A percentile compares a stretch with the other conserved stretches of the same genome.
Evolutionary conservation across 1,140 invertebrate species (phyloP).

Genomic region (Vanessa atalanta): DNA sequence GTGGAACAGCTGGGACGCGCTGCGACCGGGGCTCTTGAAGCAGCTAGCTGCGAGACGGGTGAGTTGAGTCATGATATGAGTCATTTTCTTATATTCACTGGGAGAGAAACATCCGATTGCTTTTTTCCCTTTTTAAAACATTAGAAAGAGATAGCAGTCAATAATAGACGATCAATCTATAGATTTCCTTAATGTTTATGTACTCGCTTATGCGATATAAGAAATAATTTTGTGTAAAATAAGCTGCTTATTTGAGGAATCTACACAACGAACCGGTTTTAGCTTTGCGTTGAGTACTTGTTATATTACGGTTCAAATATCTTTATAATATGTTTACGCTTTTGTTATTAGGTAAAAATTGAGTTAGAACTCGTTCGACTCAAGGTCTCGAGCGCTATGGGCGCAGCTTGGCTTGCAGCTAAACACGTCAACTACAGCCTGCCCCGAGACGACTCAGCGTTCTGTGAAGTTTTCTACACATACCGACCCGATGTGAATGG

Average conservation of each 20-base stretch:
- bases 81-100: no score
- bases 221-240: no score
- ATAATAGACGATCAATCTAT: no score
- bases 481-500: conserved; percentile 50
- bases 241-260: no score
- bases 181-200: no score
- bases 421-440: conserved; percentile 59
- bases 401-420: conserved; percentile 70
- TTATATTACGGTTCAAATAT: no score
- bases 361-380: conserved; percentile 65
- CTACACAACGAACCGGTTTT: no score
- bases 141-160: no score
- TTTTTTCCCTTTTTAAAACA: no score
- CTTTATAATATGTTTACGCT: not conserved
- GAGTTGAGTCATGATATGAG: conserved; percentile 11
- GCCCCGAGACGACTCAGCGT: conserved; percentile 63
- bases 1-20: conserved; percentile 94
- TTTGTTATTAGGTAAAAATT: conserved; percentile 54
- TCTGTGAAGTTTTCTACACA: conserved; percentile 68
- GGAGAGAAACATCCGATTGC: no score
- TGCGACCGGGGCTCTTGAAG: conserved; percentile 86
- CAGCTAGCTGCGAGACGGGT: conserved; percentile 79
- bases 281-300: no score
- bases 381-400: conserved; percentile 69
- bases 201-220: no score